A percentile compares a stretch with the other conserved stretches of the same genome.
Conservation (phyloP, 2,113 vertebrate genomes). For the Eclectus roratus region DNA sequence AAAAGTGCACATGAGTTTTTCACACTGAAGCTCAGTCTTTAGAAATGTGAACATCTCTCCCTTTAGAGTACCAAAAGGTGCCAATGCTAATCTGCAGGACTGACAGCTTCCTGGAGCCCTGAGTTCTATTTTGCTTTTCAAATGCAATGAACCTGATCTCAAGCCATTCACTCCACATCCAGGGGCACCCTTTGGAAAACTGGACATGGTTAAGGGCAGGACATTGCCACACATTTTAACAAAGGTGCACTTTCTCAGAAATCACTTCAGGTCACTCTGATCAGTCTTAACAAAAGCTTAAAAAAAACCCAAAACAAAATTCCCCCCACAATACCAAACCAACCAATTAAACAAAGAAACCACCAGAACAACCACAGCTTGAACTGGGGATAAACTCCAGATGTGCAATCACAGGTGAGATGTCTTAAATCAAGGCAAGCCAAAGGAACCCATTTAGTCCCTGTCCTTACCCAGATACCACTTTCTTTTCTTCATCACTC, state of each 20-base stretch:
- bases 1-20: not conserved
- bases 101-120: not conserved
- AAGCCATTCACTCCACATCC: not conserved
- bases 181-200: not conserved
- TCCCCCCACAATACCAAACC: not conserved
- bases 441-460: not conserved
- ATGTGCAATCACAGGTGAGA: not conserved
- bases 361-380: not conserved
- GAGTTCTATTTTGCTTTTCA: not conserved
- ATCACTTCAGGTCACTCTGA: not conserved
- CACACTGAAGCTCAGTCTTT: not conserved
- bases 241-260: not conserved
- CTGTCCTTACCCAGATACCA: slow-evolving; percentile 55
- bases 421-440: not conserved
- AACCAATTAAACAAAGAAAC: not conserved
- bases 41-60: not conserved
- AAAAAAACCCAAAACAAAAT: not conserved
- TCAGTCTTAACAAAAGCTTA: not conserved
- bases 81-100: not conserved
- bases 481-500: slow-evolving; percentile 88
- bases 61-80: not conserved
- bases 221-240: not conserved
- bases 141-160: not conserved
- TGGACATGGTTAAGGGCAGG: not conserved
- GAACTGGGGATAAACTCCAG: not conserved